Evolutionary conservation across 2,797 vertebrate genomes (phyloP), one percentile per base, ranked within the genome.

Genomic region (Salarias fasciatus): DNA sequence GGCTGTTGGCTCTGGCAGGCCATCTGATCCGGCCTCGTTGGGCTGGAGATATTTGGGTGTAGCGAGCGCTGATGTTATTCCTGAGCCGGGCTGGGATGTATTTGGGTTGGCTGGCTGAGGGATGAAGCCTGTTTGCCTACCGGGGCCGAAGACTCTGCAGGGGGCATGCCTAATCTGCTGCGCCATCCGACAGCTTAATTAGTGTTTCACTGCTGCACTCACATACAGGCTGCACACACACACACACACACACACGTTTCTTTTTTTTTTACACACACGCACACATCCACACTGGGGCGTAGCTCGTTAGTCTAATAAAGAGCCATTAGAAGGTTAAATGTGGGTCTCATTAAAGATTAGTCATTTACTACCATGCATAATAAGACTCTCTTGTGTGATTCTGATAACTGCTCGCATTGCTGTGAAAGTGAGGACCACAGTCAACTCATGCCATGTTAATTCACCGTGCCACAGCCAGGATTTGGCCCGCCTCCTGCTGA

Each of bases 261-360:
- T 41, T 54, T 56, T 54, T 40, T 49, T 59, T 4, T 41, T 61
- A 60, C 55, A 55, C 56, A 52, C 75, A 66, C 54, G 59, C 56
- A 54, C 53, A 50, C 62, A 64, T 13, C 65, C 84, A 87, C 82
- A 71, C 80, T 63, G 69, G 68, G 79, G 73, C 75, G 79, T 51
- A 80, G 81, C 85, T 86, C 77, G 84, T 91, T 90, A 91, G 85
- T 75, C 86, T 82, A 89, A 90, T 88, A 85, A 89, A 86, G 82
- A 90, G 79, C 83, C 84, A 88, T 89, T 87, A 87, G 84, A 85
- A 91, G 90, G 88, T 90, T 89, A 88, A 90, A 84, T 81, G 83
- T 83, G 85, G 86, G 86, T 83, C 87, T 89, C 84, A 90, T 89
- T 90, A 91, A 86, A 86, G 84, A 90, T 90, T 86, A 89, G 85